A percentile compares a stretch with the other conserved stretches of the same genome.
Conservation (phyloP, 2,888 invertebrate species). For the Cistogaster globosa region DNA sequence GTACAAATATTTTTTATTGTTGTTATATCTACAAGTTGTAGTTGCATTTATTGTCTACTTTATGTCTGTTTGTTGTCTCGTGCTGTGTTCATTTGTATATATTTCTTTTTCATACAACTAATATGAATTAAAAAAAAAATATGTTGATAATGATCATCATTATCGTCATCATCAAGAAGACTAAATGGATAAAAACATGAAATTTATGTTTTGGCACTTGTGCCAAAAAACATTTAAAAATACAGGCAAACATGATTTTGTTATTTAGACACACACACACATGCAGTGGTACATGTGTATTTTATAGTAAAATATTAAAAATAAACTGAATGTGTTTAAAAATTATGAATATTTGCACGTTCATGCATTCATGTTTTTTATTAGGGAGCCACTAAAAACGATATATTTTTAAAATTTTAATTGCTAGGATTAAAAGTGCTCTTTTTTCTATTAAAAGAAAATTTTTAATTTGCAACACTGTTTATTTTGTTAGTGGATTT, state of each 20-base stretch:
- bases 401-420: too few relatives aligned
- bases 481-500: too few relatives aligned
- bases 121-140: conserved; percentile 23
- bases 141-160: conserved; percentile 8
- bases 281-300: neutral
- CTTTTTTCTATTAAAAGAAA: too few relatives aligned
- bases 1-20: neutral
- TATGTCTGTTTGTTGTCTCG: conserved; percentile 66
- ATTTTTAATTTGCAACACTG: too few relatives aligned
- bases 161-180: conserved; percentile 18
- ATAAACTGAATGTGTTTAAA: conserved; percentile 46
- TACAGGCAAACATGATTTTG: conserved; percentile 22
- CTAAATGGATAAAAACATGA: conserved; percentile 17
- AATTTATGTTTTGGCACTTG: conserved; percentile 65
- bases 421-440: too few relatives aligned
- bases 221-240: conserved; percentile 54
- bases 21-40: conserved; percentile 14
- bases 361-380: conserved; percentile 24
- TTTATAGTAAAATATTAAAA: conserved; percentile 51
- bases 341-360: conserved; percentile 45
- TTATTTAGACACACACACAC: conserved; percentile 21
- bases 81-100: conserved; percentile 56
- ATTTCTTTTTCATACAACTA: conserved; percentile 15
- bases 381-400: neutral
- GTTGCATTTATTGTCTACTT: conserved; percentile 55